These are phyloP conservation scores for Zalophus californianus DNA, from an alignment of 2,797 vertebrate species.

Conservation along the genomic window DNA sequence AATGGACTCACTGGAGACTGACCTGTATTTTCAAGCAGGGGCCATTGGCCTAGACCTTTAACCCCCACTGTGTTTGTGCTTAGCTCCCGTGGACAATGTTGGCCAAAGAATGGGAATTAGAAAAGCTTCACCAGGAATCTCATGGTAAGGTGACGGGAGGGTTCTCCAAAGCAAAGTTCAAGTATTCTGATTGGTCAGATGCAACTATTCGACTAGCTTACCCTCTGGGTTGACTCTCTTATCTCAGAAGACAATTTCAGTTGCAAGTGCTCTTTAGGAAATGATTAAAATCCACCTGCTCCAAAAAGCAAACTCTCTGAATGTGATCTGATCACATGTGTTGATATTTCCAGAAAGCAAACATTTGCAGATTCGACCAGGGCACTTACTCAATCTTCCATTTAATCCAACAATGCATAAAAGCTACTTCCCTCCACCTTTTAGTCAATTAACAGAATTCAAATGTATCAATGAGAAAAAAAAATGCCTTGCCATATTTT, in stretches of 20 bases:
- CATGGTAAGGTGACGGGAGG: background rate
- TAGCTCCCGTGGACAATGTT: background rate
- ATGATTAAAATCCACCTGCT: constrained; percentile 32
- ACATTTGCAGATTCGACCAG: background rate
- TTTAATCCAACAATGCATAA: background rate
- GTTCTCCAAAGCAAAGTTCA: background rate
- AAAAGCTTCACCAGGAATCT: background rate
- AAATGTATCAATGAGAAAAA: background rate
- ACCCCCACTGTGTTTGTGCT: background rate
- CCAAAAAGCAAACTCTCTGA: background rate
- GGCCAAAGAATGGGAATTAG: background rate
- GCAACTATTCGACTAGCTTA: background rate
- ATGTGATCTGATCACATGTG: constrained; percentile 2
- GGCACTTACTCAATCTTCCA: background rate
- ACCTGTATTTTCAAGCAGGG: background rate
- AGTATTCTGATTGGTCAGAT: background rate
- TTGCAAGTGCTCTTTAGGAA: background rate
- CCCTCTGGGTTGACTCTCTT: background rate
- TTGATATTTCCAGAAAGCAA: constrained; percentile 24
- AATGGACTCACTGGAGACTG: background rate
- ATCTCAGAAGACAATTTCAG: constrained; percentile 38
- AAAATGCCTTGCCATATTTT: background rate
- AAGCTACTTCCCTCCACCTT: background rate
- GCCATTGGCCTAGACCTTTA: background rate
- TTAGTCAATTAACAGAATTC: constrained; percentile 3